Base-by-base conservation (phyloP, 2,113 vertebrate species). In the Motacilla tschutschensis region DNA sequence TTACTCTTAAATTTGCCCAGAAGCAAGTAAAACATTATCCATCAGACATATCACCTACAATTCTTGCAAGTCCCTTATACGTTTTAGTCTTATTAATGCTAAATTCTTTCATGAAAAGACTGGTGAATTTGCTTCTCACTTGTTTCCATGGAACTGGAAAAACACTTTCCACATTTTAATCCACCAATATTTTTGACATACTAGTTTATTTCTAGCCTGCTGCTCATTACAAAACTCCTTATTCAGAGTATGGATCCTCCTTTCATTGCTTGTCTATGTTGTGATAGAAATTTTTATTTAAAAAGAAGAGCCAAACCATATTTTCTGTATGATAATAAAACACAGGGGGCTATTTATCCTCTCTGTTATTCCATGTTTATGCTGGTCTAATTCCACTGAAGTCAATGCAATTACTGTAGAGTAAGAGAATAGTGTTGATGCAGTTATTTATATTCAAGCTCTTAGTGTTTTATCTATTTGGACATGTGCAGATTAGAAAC, bases 1-100 rank as follows among this genome's bases (percentile, higher is more conserved):
- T 59, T 77, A 55, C 36, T 87, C 92, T 86, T 92, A 82, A 90
- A 72, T 24, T 85, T 78, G 59, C 62, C 80, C 79, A 17, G 38
- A 93, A 59, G 80, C 41, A 92, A 91, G 84, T 91, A 73, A 91
- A 94, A 83, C 83, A 90, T 91, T 85, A 94, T 89, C 90, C 46
- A 58, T 93, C 79, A 93, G 46, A 82, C 20, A 26, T 43, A 84
- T 88, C 77, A 67, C 35, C 33, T 79, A 75, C n/a, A 60, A 40
- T 79, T 79, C 63, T 13, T 20, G 26, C 50, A 48, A 85, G 70
- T n/a, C 24, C 14, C 63, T 76, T 87, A 65, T 26, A 69, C 10
- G 24, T 82, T 69, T 90, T 76, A 64, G 76, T 78, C 83, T 88
- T 84, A 83, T 75, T 90, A 89, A 85, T 76, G 43, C 3, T 88